These are phyloP conservation scores for Gobio gobio DNA, from an alignment of 2,113 vertebrate genomes.

Conservation along the genomic window DNA sequence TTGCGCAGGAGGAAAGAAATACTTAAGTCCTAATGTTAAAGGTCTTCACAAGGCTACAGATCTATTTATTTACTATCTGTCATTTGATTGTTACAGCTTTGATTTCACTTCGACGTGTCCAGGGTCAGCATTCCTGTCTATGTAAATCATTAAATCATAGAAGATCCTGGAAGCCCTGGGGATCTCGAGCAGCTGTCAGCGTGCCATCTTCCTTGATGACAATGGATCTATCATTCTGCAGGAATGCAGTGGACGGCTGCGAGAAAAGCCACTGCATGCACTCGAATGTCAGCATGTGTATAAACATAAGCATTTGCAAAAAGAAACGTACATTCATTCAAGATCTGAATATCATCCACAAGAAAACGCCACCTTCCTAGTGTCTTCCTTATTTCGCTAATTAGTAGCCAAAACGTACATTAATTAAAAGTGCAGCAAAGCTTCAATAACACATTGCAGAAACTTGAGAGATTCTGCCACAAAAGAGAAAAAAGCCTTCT, in stretches of 20 bases:
- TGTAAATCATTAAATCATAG: constrained; percentile 33
- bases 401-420: constrained; percentile 32
- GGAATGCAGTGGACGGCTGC: background rate
- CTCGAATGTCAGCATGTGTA: background rate
- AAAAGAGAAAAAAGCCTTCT: constrained; percentile 47
- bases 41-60: constrained; percentile 40
- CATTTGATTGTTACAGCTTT: constrained; percentile 51
- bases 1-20: constrained; percentile 58
- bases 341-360: background rate
- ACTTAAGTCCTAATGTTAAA: constrained; percentile 58
- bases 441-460: constrained; percentile 59
- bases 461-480: constrained; percentile 60
- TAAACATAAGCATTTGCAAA: background rate
- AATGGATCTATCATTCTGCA: constrained; percentile 16
- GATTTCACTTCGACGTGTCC: constrained; percentile 27
- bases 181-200: constrained; percentile 28
- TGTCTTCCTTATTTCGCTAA: constrained; percentile 5
- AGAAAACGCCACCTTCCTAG: background rate
- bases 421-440: constrained; percentile 49
- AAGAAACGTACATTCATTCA: background rate
- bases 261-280: background rate
- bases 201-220: constrained; percentile 2
- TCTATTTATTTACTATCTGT: constrained; percentile 45
- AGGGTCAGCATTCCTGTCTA: constrained; percentile 18
- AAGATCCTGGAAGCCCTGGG: constrained; percentile 12